Evolutionary conservation across 2,797 vertebrate species (phyloP), one percentile per base, ranked within the genome.

Genomic region (Cuculus canorus): DNA sequence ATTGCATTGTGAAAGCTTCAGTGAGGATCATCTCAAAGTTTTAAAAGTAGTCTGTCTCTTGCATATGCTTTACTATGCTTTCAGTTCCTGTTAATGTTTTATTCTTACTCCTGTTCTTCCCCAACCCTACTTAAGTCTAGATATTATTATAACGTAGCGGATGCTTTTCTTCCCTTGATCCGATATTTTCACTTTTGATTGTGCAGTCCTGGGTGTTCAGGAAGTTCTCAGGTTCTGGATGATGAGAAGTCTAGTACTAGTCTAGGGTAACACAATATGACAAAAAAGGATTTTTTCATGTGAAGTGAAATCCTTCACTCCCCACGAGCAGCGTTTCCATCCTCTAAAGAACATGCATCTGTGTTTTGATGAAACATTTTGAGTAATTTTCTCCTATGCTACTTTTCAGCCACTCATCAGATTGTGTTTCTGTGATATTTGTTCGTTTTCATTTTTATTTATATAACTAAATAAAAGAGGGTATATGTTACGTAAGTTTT

Each of bases 1-100:
- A 90, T 89, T 92, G 47, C 89, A 63, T 78, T 90, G 47, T 86
- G 72, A 94, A 91, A 85, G 27, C 75, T 89, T 85, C 57, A 50
- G 45, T 22, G 24, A 71, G 18, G 48, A 41, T 90, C 23, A 24
- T 23, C 48, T 86, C 45, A 73, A 84, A 91, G 73, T 92, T 85
- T 95, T 77, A 11, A 50, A 90, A 72, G 56, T 50, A 66, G 9
- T 27, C 48, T 56, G 8, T n/a, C n/a, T 66, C 35, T 73, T 53
- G 25, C 52, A 53, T 66, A 83, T 68, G 27, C 27, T 85, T 93
- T 61, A 32, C 32, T 53, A 4, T 68, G 77, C 17, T 47, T 93
- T 92, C 25, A 81, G 1, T 37, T 83, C 65, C 43, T 43, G 33
- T 33, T n/a, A 57, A 24, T 12, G 7, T 80, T 94, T 69, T 70